phyloP scores from a whole-genome alignment of 1,140 invertebrate species.

The Phthorimaea operculella region DNA sequence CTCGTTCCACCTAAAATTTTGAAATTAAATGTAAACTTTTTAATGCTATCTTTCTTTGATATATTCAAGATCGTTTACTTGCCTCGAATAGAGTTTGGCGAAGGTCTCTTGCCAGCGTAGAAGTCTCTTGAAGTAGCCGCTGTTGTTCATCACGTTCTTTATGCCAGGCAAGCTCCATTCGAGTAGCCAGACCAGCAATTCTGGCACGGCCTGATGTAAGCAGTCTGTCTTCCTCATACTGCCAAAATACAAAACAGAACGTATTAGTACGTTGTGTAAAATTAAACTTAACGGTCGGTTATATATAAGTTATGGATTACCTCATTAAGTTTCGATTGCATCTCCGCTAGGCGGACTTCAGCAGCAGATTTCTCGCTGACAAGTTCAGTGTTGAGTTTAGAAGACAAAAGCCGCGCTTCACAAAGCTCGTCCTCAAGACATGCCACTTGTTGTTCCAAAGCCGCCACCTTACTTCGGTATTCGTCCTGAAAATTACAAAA shows the following conservation, averaged over 20 bases:
- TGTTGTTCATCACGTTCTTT: constrained; percentile 95
- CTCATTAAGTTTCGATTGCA: constrained; percentile 93
- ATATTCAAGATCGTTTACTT: constrained; percentile 9
- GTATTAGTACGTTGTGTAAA: neutral
- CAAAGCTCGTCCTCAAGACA: constrained; percentile 90
- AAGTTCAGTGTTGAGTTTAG: constrained; percentile 89
- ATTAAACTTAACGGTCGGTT: neutral
- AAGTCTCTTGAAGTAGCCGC: constrained; percentile 88
- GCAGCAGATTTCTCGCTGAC: constrained; percentile 88
- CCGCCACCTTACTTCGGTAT: constrained; percentile 72
- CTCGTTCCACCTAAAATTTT: constrained; percentile 77
- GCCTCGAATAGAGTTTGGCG: constrained; percentile 88
- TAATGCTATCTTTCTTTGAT: neutral
- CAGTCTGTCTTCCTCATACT: constrained; percentile 86
- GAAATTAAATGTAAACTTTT: neutral
- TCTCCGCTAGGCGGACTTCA: constrained; percentile 89
- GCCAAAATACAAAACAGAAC: constrained; percentile 11
- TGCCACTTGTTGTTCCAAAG: constrained; percentile 82
- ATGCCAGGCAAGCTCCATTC: constrained; percentile 95
- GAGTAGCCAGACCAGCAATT: constrained; percentile 85
- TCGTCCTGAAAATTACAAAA: constrained; percentile 57
- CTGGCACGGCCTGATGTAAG: constrained; percentile 83
- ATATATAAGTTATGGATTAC: constrained; percentile 50
- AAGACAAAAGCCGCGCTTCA: constrained; percentile 82
- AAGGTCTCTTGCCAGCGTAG: constrained; percentile 89